phyloP scores from a whole-genome alignment of 2,888 invertebrate genomes.

The Amiota minor region DNA sequence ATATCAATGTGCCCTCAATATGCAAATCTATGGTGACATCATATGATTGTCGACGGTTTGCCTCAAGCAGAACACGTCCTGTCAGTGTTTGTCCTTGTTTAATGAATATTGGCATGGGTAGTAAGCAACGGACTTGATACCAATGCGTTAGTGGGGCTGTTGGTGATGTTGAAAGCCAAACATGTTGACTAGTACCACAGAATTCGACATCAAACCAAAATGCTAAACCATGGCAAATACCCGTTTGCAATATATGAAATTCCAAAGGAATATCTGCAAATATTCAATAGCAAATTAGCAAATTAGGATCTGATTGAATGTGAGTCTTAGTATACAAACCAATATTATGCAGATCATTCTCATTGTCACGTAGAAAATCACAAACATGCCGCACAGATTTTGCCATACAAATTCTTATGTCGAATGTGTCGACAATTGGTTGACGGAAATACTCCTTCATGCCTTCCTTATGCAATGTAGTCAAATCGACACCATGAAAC shows the following conservation, averaged over 20 bases:
- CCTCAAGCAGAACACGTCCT: conserved; percentile 89
- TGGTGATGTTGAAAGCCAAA: conserved; percentile 98
- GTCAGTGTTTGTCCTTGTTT: conserved; percentile 93
- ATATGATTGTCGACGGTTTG: conserved; percentile 98
- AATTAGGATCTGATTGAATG: neutral
- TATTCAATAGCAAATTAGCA: neutral
- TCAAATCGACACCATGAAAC: conserved; percentile 97
- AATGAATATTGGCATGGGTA: conserved; percentile 94
- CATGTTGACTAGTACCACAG: conserved; percentile 88
- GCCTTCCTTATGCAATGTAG: conserved; percentile 91
- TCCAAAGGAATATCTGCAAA: conserved; percentile 89
- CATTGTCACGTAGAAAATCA: conserved; percentile 93
- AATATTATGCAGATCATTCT: conserved; percentile 94
- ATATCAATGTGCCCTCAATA: conserved; percentile 89
- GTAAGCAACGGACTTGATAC: conserved; percentile 97
- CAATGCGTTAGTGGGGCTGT: conserved; percentile 98
- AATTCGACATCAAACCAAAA: conserved; percentile 99
- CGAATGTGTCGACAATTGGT: conserved; percentile 98
- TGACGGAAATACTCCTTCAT: conserved; percentile 98
- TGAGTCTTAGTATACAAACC: conserved; percentile 71
- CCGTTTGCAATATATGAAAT: conserved; percentile 92
- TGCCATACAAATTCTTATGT: conserved; percentile 96
- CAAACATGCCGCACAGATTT: conserved; percentile 94
- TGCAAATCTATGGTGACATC: conserved; percentile 97
- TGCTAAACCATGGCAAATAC: conserved; percentile 96